Conservation (phyloP, 1,140 invertebrate genomes). For the Drosophila orena region DNA sequence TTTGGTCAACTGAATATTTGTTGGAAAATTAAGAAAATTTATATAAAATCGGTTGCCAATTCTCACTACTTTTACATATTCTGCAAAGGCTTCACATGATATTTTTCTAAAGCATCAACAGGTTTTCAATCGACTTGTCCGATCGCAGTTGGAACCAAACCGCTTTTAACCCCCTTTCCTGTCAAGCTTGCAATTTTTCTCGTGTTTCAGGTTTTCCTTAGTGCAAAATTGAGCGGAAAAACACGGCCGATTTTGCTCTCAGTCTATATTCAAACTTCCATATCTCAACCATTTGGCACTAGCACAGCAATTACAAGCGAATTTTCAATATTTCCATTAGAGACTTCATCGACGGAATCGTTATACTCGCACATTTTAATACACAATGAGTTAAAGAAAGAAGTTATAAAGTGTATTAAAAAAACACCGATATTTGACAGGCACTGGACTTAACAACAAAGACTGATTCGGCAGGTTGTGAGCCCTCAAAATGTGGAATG, state of each 20-base stretch:
- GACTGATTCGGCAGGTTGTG: too few species aligned
- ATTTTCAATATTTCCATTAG: neutral
- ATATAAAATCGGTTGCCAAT: too few species aligned
- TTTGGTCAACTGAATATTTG: too few species aligned
- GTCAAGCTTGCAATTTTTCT: constrained; percentile 19
- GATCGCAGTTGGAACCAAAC: constrained; percentile 29
- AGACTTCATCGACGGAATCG: constrained; percentile 4
- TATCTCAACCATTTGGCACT: constrained; percentile 27
- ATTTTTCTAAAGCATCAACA: constrained; percentile 45
- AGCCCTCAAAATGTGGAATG: too few species aligned
- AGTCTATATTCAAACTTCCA: constrained; percentile 18
- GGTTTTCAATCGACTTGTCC: constrained; percentile 41
- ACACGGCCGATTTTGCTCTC: constrained; percentile 7
- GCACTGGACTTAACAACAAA: too few species aligned
- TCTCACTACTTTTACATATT: constrained; percentile 7
- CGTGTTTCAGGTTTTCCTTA: constrained; percentile 29
- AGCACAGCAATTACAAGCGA: constrained; percentile 5
- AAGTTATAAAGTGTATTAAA: constrained; percentile 5
- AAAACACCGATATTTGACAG: neutral
- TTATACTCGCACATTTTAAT: neutral
- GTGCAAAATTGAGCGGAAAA: neutral
- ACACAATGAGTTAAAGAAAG: constrained; percentile 27
- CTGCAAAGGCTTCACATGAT: neutral
- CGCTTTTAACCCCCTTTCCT: neutral
- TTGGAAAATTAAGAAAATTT: too few species aligned